These are phyloP conservation scores for Falco punctatus DNA, from an alignment of 2,113 vertebrate species.

Conservation along the genomic window DNA sequence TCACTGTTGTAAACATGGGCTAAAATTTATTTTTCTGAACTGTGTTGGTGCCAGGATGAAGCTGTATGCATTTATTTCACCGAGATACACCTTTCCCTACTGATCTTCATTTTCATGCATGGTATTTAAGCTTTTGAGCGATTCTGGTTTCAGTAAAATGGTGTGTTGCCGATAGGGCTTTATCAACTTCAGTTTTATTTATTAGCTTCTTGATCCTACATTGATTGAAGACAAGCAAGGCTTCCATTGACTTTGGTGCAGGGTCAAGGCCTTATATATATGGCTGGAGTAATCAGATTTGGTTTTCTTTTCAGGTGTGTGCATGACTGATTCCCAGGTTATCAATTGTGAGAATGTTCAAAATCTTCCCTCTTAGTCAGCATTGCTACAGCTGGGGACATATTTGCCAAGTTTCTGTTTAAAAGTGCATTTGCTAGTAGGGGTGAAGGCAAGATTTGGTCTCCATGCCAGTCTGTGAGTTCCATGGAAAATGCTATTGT, in stretches of 20 bases:
- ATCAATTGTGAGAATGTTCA: neutral
- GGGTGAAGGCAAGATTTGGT: neutral
- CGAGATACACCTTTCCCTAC: neutral
- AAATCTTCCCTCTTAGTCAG: neutral
- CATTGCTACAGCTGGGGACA: neutral
- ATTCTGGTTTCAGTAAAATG: neutral
- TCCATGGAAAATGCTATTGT: neutral
- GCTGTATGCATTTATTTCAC: neutral
- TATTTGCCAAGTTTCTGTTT: neutral
- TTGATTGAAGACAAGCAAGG: neutral
- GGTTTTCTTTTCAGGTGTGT: neutral
- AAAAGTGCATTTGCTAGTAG: neutral
- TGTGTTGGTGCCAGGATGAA: neutral
- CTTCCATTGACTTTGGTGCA: neutral
- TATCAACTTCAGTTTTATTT: neutral
- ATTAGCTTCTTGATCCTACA: neutral
- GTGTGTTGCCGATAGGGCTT: neutral
- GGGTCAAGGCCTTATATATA: neutral
- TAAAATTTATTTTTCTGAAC: neutral
- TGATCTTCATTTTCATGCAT: neutral
- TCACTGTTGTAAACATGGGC: neutral
- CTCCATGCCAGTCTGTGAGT: neutral
- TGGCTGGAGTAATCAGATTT: neutral
- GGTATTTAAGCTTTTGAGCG: neutral
- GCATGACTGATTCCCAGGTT: neutral